These are phyloP conservation scores for Tachuris rubrigastra DNA, from an alignment of 2,113 vertebrate species.

Conservation along the genomic window DNA sequence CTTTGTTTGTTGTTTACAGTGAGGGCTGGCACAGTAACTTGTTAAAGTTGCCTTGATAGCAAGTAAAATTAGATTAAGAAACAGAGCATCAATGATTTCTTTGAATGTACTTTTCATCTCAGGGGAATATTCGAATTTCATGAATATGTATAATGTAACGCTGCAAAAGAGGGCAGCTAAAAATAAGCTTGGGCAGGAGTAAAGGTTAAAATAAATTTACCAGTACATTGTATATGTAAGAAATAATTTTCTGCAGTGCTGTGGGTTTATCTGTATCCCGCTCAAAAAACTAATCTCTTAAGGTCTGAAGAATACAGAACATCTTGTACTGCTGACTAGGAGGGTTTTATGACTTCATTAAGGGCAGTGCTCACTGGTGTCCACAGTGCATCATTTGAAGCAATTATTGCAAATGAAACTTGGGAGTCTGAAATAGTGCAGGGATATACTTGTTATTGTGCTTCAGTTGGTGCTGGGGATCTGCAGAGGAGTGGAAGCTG, in stretches of 20 bases:
- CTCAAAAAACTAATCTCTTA: constrained; percentile 20
- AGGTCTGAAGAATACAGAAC: constrained; percentile 2
- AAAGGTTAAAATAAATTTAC: constrained; percentile 38
- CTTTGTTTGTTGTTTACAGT: neutral
- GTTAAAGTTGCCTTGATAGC: neutral
- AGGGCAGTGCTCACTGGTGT: neutral
- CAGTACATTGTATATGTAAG: neutral
- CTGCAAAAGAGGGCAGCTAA: constrained; percentile 5
- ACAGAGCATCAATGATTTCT: neutral
- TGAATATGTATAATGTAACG: neutral
- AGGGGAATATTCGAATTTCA: neutral
- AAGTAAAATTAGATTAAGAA: neutral
- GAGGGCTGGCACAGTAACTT: neutral
- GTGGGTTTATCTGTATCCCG: neutral
- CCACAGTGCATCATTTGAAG: constrained; percentile 12
- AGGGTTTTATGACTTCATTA: constrained; percentile 32
- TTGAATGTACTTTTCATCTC: neutral
- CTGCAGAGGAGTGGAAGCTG: neutral
- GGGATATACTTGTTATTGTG: neutral
- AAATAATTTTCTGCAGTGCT: neutral
- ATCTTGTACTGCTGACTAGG: neutral
- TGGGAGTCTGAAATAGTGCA: neutral
- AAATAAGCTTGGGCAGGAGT: constrained; percentile 33
- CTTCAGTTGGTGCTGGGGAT: neutral
- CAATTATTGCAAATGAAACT: constrained; percentile 23